A percentile compares a stretch with the other conserved stretches of the same genome.
phyloP scores from a whole-genome alignment of 1,140 invertebrate species.

The Tetramorium simillimum region DNA sequence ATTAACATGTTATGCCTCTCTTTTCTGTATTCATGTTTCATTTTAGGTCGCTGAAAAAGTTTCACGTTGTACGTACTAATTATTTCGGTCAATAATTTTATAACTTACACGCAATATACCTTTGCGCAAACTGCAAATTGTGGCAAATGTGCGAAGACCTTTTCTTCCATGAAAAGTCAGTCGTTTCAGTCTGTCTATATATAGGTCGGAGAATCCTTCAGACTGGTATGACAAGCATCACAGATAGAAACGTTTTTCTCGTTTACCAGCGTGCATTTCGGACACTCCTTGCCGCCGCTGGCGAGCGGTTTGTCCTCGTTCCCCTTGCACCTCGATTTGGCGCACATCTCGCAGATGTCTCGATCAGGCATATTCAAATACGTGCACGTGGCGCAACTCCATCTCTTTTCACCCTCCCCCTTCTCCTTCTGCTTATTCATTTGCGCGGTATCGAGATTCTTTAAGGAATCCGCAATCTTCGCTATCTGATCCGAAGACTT shows the following conservation, averaged over 20 bases:
- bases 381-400: slow-evolving; percentile 91
- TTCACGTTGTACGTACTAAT: neutral
- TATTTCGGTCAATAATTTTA: neutral
- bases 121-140: neutral
- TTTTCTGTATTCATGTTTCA: slow-evolving; percentile 23
- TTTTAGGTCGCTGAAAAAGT: slow-evolving; percentile 40
- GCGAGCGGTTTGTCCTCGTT: slow-evolving; percentile 89
- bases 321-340: slow-evolving; percentile 87
- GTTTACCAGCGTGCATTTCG: slow-evolving; percentile 93
- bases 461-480: slow-evolving; percentile 64
- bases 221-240: slow-evolving; percentile 89
- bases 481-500: slow-evolving; percentile 63
- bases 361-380: slow-evolving; percentile 87
- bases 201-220: slow-evolving; percentile 92
- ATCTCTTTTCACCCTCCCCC: slow-evolving; percentile 80
- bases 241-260: slow-evolving; percentile 88
- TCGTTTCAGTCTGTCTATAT: slow-evolving; percentile 84
- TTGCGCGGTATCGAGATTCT: slow-evolving; percentile 49
- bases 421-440: slow-evolving; percentile 42
- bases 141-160: neutral
- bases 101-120: slow-evolving; percentile 18
- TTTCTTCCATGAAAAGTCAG: neutral
- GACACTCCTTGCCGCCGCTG: slow-evolving; percentile 91
- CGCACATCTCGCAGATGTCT: slow-evolving; percentile 92
- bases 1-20: slow-evolving; percentile 19